Percentiles rank a stretch among this genome's conserved stretches.
Evolutionary conservation across 2,888 invertebrate genomes (phyloP).

Genomic region (Agonopterix subpropinquella): DNA sequence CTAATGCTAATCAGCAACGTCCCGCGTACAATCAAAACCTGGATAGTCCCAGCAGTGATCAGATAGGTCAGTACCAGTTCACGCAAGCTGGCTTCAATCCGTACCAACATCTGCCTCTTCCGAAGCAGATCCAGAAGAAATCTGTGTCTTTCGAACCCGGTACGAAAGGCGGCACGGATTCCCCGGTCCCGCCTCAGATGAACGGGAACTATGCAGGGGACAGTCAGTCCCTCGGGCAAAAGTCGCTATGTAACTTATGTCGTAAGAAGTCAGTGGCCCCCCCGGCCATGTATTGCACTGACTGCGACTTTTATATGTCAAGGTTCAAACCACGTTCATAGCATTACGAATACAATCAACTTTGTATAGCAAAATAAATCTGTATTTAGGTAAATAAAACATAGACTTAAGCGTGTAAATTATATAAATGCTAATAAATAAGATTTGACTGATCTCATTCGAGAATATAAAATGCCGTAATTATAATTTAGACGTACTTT

Average conservation of each 20-base stretch:
- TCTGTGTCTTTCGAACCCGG: conserved; percentile 84
- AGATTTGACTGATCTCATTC: conserved; percentile 52
- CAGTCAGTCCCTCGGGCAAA: conserved; percentile 51
- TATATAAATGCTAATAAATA: conserved; percentile 9
- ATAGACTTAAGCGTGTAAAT: conserved; percentile 8
- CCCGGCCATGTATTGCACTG: conserved; percentile 89
- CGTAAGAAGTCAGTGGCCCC: conserved; percentile 87
- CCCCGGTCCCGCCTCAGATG: conserved; percentile 60
- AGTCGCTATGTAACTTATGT: conserved; percentile 89
- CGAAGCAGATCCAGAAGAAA: conserved; percentile 80
- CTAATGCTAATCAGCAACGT: conserved; percentile 52
- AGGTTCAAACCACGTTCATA: conserved; percentile 82
- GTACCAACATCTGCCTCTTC: conserved; percentile 79
- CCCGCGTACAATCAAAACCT: conserved; percentile 54
- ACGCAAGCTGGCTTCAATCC: conserved; percentile 63
- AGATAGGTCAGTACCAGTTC: neutral
- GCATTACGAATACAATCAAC: conserved; percentile 12
- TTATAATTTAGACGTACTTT: conserved; percentile 14
- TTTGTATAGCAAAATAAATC: conserved; percentile 4
- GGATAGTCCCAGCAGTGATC: conserved; percentile 14
- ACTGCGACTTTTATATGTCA: conserved; percentile 95
- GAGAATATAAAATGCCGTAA: conserved; percentile 32
- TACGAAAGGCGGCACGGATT: conserved; percentile 79
- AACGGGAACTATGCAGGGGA: conserved; percentile 43
- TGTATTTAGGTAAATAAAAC: conserved; percentile 6